These are phyloP conservation scores for Arrhopalites spinosus DNA, from an alignment of 2,888 invertebrate species.

Conservation along the genomic window DNA sequence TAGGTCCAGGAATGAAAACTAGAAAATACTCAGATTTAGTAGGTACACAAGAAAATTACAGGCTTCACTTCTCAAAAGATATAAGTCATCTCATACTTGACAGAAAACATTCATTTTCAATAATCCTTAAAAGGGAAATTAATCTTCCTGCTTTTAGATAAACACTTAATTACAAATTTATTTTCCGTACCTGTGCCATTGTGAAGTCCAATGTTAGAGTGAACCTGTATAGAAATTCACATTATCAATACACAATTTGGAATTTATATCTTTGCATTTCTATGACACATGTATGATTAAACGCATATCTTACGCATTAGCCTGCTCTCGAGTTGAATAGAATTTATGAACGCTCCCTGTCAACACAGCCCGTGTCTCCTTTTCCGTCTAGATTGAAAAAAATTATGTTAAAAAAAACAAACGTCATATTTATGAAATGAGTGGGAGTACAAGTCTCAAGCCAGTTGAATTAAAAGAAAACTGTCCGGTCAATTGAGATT, in stretches of 20 bases:
- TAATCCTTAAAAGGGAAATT: neutral
- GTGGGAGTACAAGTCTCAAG: neutral
- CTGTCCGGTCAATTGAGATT: no score
- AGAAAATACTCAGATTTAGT: no score
- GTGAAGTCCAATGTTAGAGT: conserved; percentile 71
- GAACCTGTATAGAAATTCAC: no score
- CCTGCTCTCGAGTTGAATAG: conserved; percentile 66
- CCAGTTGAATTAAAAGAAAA: no score
- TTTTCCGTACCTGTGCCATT: conserved; percentile 65
- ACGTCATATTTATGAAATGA: neutral
- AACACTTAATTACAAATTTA: neutral
- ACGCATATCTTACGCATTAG: no score
- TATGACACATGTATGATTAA: no score
- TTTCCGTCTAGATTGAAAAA: conserved; percentile 63
- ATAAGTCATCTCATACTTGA: no score
- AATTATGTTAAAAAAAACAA: neutral
- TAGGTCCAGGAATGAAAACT: no score
- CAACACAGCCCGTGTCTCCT: conserved; percentile 66
- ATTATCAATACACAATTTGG: no score
- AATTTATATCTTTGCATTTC: no score
- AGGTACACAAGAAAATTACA: no score
- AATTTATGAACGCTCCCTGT: conserved; percentile 66
- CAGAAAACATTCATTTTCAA: neutral
- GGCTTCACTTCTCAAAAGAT: no score
- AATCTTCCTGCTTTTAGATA: neutral